These are phyloP conservation scores for Linepithema humile DNA, from an alignment of 1,140 invertebrate species.

Conservation along the genomic window DNA sequence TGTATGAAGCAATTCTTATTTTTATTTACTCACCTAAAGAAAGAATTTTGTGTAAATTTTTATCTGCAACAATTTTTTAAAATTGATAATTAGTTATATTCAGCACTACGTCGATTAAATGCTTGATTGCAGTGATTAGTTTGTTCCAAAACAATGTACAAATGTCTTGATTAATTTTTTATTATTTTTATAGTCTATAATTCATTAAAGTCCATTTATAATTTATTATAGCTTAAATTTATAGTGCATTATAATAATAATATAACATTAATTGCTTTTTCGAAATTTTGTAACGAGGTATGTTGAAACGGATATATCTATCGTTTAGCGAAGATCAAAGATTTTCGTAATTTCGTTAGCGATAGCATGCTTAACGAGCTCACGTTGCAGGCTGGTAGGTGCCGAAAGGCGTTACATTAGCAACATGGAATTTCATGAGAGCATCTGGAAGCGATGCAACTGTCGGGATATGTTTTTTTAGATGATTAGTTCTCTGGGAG, in stretches of 20 bases:
- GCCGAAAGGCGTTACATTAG: constrained; percentile 15
- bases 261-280: background rate
- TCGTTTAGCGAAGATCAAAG: background rate
- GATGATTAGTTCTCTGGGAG: background rate
- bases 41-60: constrained; percentile 1
- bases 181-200: background rate
- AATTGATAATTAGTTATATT: no score
- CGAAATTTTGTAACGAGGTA: background rate
- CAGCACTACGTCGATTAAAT: constrained; percentile 22
- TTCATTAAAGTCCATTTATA: no score
- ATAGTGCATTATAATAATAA: no score
- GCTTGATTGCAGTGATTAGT: background rate
- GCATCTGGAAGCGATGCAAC: constrained; percentile 56
- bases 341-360: background rate
- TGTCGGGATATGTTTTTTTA: constrained; percentile 32
- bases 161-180: constrained; percentile 1
- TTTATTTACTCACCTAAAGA: background rate
- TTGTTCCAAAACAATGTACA: background rate
- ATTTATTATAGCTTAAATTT: no score
- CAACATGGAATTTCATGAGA: constrained; percentile 37
- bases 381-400: background rate
- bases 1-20: background rate
- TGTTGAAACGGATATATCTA: background rate
- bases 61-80: background rate
- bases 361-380: background rate